Percentiles rank a stretch among this genome's conserved stretches.
These are phyloP conservation scores for Zaprionus tsacasi DNA, from an alignment of 1,140 invertebrate genomes.

Conservation along the genomic window DNA sequence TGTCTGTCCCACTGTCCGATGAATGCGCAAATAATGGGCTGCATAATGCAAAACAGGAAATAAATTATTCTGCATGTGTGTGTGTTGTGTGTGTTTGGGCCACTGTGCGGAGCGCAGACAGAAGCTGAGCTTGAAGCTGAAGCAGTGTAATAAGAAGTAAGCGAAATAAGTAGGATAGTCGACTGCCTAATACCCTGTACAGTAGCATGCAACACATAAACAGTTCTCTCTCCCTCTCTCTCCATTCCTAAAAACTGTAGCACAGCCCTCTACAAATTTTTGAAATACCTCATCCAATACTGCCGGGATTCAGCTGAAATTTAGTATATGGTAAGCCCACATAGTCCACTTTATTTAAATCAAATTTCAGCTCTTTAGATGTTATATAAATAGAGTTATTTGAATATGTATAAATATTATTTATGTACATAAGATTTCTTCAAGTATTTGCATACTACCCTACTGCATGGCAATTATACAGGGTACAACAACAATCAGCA, in stretches of 20 bases:
- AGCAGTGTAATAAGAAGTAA: constrained; percentile 1
- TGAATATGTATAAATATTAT: no score
- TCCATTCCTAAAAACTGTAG: no score
- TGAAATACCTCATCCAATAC: no score
- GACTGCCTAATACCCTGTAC: not conserved
- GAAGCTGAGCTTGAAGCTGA: not conserved
- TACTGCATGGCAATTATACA: constrained; percentile 37
- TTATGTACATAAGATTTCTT: no score
- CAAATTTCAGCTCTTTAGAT: no score
- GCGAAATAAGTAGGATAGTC: not conserved
- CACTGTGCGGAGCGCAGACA: not conserved
- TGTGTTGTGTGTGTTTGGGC: constrained; percentile 1
- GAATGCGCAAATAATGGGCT: constrained; percentile 75
- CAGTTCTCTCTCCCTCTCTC: no score
- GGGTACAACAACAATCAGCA: constrained; percentile 65
- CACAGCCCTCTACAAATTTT: no score
- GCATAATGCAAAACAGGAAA: constrained; percentile 77
- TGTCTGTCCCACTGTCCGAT: constrained; percentile 28
- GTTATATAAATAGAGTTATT: no score
- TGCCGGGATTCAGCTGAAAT: no score
- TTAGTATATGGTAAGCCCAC: no score
- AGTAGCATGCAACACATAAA: no score
- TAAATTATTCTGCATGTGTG: constrained; percentile 56
- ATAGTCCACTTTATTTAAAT: no score
- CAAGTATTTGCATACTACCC: not conserved